phyloP scores from a whole-genome alignment of 2,888 invertebrate genomes.

The Antheraea assamensis region DNA sequence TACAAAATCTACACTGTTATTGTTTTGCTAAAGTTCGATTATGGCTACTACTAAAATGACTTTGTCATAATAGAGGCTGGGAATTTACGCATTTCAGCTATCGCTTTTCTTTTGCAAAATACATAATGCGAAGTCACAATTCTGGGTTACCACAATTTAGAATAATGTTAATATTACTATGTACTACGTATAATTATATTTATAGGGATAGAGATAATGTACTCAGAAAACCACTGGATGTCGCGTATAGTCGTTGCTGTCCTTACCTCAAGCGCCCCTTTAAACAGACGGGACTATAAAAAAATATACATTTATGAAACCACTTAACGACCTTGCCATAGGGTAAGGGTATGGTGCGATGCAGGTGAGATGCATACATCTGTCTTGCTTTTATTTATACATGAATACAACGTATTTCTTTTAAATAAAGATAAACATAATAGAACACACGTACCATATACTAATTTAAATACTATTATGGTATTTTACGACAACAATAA shows the following conservation, averaged over 20 bases:
- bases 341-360: background rate
- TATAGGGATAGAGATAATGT: conserved; percentile 20
- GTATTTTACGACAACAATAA: background rate
- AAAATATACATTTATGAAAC: conserved; percentile 8
- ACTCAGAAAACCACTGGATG: conserved; percentile 41
- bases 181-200: too few species aligned
- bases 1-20: too few species aligned
- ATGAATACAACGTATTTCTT: background rate
- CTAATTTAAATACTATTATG: background rate
- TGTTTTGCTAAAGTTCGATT: too few species aligned
- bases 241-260: conserved; percentile 30
- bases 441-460: background rate
- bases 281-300: conserved; percentile 24
- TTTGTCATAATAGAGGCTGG: too few species aligned
- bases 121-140: too few species aligned
- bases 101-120: too few species aligned
- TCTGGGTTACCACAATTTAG: too few species aligned
- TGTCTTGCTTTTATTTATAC: background rate
- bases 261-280: conserved; percentile 29
- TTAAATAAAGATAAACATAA: background rate
- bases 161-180: too few species aligned
- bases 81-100: too few species aligned
- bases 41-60: too few species aligned
- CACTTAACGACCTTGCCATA: background rate
- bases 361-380: conserved; percentile 7